phyloP scores from a whole-genome alignment of 1,140 invertebrate genomes.

The Pogonomyrmex californicus region DNA sequence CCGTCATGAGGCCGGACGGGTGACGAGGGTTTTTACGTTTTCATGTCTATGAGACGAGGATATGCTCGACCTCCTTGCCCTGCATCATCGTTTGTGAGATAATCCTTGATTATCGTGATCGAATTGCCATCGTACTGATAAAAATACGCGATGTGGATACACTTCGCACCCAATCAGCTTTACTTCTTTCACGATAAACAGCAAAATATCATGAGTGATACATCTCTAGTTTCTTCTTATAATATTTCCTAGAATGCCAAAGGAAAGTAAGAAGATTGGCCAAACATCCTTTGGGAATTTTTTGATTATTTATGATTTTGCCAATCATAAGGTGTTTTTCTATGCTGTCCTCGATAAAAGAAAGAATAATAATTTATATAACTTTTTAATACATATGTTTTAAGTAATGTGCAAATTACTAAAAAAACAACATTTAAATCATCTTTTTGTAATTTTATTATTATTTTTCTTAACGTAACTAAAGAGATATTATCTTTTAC shows the following conservation, averaged over 20 bases:
- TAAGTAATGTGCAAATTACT: background rate
- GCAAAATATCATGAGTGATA: background rate
- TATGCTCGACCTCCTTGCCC: slow-evolving; percentile 56
- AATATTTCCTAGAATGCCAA: background rate
- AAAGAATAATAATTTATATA: background rate
- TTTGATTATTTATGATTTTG: slow-evolving; percentile 38
- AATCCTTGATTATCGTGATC: slow-evolving; percentile 78
- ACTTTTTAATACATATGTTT: background rate
- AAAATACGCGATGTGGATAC: slow-evolving; percentile 36
- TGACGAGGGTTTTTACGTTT: slow-evolving; percentile 77
- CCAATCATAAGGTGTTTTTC: background rate
- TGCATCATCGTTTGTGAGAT: slow-evolving; percentile 50
- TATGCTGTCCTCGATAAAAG: background rate
- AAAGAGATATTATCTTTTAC: background rate
- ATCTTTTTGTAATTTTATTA: background rate
- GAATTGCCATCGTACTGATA: slow-evolving; percentile 68
- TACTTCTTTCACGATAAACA: slow-evolving; percentile 62
- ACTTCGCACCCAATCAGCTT: slow-evolving; percentile 45
- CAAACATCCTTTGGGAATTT: slow-evolving; percentile 15
- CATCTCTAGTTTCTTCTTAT: background rate
- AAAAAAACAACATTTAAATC: background rate
- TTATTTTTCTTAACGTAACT: slow-evolving; percentile 2
- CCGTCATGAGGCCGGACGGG: slow-evolving; percentile 71
- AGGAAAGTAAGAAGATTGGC: background rate
- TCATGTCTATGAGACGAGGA: slow-evolving; percentile 61